These are phyloP conservation scores for Mayetiola destructor DNA, from an alignment of 2,888 invertebrate genomes.

Conservation along the genomic window DNA sequence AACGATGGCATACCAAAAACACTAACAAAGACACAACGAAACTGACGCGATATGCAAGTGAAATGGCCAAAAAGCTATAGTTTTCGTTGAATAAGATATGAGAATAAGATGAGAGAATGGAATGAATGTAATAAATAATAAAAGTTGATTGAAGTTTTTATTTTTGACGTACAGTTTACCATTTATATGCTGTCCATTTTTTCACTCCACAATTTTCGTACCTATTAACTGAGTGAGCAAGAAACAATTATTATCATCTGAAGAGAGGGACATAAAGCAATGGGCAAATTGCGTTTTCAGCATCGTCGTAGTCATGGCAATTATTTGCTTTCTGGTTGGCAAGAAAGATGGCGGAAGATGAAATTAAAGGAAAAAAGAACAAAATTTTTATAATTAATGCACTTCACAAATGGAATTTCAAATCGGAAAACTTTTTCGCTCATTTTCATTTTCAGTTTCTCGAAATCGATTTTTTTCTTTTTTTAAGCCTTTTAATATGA, in stretches of 20 bases:
- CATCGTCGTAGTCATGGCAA: no score
- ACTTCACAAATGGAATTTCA: constrained; percentile 5
- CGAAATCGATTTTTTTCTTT: no score
- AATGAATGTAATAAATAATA: constrained; percentile 8
- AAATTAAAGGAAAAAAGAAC: background rate
- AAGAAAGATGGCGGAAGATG: no score
- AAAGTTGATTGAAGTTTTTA: constrained; percentile 12
- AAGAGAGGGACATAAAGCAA: background rate
- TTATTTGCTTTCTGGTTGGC: no score
- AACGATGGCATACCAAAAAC: background rate
- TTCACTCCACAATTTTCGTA: no score
- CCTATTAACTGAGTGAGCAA: background rate
- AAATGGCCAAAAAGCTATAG: background rate
- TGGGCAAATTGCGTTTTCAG: background rate
- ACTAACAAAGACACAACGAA: background rate
- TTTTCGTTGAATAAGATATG: background rate
- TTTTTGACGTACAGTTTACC: no score
- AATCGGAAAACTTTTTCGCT: background rate
- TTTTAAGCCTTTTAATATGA: no score
- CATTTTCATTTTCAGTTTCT: constrained; percentile 10
- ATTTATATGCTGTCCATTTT: no score
- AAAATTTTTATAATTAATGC: constrained; percentile 13
- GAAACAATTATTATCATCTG: no score
- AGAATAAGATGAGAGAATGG: background rate
- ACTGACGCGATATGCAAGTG: background rate